Conservation (phyloP, 1,140 invertebrate species). For the Teleopsis dalmanni region DNA sequence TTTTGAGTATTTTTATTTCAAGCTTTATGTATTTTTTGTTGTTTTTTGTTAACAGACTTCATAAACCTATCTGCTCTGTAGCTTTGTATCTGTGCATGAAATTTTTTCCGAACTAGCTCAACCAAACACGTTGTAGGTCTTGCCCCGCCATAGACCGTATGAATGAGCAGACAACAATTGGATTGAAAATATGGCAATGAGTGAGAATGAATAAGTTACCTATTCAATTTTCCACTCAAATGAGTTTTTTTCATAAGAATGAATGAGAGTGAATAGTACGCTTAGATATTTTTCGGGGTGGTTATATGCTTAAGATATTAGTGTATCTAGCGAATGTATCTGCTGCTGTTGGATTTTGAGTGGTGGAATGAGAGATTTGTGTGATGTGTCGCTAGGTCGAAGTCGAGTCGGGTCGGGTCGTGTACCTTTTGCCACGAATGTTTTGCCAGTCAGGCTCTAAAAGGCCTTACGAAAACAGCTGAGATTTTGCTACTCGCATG, state of each 20-base stretch:
- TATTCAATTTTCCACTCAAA: constrained; percentile 29
- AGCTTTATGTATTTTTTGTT: too few relatives aligned
- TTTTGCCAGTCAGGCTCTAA: constrained; percentile 46
- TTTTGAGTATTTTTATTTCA: not conserved
- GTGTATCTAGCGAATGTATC: constrained; percentile 8
- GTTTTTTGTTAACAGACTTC: too few relatives aligned
- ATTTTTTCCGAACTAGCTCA: constrained; percentile 14
- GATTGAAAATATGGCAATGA: constrained; percentile 7
- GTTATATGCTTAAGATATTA: not conserved
- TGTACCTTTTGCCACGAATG: constrained; percentile 47
- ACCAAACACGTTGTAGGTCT: constrained; percentile 42
- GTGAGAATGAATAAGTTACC: constrained; percentile 14
- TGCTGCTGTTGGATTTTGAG: constrained; percentile 16
- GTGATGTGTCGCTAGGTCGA: constrained; percentile 46
- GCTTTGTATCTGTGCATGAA: not conserved
- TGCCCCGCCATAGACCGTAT: constrained; percentile 28
- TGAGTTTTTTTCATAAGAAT: not conserved
- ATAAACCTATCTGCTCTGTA: not conserved
- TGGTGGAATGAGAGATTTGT: constrained; percentile 43
- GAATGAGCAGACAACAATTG: constrained; percentile 3
- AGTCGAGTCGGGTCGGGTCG: constrained; percentile 47
- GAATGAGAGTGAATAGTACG: constrained; percentile 15
- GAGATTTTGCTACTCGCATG: constrained; percentile 43
- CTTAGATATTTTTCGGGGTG: constrained; percentile 5
- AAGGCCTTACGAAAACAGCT: constrained; percentile 45